Percentiles rank a stretch among this genome's conserved stretches.
These are phyloP conservation scores for Nemapogon koenigi DNA, from an alignment of 2,888 invertebrate genomes.

Conservation along the genomic window DNA sequence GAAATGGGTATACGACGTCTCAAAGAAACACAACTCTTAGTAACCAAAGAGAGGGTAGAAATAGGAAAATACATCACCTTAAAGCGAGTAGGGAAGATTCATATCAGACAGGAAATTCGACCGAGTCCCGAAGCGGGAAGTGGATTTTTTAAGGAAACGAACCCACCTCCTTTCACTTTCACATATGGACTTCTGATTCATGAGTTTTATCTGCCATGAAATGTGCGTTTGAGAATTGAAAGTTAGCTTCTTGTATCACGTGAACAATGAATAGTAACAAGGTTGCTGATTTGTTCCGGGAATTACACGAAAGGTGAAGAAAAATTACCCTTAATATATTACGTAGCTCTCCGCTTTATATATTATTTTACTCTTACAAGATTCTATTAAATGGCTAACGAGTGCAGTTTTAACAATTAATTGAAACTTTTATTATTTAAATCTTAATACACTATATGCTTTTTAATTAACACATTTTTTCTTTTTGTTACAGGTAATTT, in stretches of 20 bases:
- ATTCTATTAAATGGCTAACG: too few species aligned
- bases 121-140: conserved; percentile 42
- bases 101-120: conserved; percentile 62
- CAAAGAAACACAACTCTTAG: conserved; percentile 30
- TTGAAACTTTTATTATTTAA: too few species aligned
- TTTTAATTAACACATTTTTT: too few species aligned
- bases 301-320: too few species aligned
- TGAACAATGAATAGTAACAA: conserved; percentile 35
- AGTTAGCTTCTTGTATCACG: conserved; percentile 35
- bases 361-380: too few species aligned
- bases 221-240: conserved; percentile 54
- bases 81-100: conserved; percentile 62
- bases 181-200: conserved; percentile 59
- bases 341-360: too few species aligned
- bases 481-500: too few species aligned
- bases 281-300: too few species aligned
- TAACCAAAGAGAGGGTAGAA: conserved; percentile 29
- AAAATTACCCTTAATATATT: too few species aligned
- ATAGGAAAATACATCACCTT: conserved; percentile 64
- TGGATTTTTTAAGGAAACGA: conserved; percentile 50
- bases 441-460: too few species aligned
- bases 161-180: conserved; percentile 45
- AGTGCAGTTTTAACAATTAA: too few species aligned
- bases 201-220: conserved; percentile 61
- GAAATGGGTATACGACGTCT: conserved; percentile 32